phyloP scores from a whole-genome alignment of 2,888 invertebrate genomes.

The Zeuzera pyrina region DNA sequence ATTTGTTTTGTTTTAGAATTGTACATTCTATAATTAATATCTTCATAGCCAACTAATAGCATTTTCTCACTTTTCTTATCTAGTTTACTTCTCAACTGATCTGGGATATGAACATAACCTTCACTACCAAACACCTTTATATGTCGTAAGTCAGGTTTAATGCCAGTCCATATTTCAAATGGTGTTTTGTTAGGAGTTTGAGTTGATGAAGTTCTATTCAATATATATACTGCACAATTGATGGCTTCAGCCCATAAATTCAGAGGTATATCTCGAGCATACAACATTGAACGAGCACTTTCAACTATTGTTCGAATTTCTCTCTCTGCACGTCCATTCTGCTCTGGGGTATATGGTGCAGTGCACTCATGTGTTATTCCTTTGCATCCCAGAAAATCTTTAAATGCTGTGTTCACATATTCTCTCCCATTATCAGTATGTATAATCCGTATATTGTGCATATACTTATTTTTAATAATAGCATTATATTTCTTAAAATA shows the following conservation, averaged over 20 bases:
- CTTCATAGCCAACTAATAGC: constrained; percentile 25
- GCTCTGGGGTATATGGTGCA: constrained; percentile 25
- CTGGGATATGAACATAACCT: constrained; percentile 29
- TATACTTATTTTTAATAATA: constrained; percentile 17
- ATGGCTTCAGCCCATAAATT: constrained; percentile 37
- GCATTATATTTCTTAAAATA: constrained; percentile 18
- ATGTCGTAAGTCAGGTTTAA: constrained; percentile 16
- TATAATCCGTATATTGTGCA: constrained; percentile 15
- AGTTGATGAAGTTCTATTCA: constrained; percentile 28
- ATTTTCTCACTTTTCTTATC: constrained; percentile 20
- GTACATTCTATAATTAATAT: constrained; percentile 25
- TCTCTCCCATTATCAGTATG: constrained; percentile 22
- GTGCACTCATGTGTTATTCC: constrained; percentile 23
- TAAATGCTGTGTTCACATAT: constrained; percentile 17
- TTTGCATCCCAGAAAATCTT: constrained; percentile 13
- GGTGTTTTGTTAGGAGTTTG: constrained; percentile 19
- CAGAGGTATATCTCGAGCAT: constrained; percentile 17
- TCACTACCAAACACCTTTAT: too few species aligned
- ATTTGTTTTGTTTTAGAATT: constrained; percentile 13
- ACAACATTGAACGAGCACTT: constrained; percentile 21
- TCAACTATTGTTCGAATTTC: constrained; percentile 27
- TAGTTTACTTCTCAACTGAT: constrained; percentile 19
- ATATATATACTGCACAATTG: constrained; percentile 26
- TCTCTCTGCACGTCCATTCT: constrained; percentile 26
- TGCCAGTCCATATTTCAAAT: constrained; percentile 24